Evolutionary conservation across 2,113 vertebrate genomes (phyloP), one percentile per base, ranked within the genome.

Genomic region (Uria lomvia): DNA sequence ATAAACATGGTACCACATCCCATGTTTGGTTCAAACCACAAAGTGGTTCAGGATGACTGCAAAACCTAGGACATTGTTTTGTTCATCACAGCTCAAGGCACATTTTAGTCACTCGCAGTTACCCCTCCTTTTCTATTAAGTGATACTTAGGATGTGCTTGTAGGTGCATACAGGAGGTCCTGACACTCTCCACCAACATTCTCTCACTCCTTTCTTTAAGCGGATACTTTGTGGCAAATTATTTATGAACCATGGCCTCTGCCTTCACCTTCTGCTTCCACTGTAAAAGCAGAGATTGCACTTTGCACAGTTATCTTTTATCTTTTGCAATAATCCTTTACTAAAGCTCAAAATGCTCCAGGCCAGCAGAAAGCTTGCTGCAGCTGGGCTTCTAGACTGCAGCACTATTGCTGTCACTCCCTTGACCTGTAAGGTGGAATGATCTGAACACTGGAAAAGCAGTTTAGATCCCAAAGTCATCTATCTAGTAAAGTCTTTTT

Each of bases 401-500:
- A 11, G 13, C 5, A 0, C n/a, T 52, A 42, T 0, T 2, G 12
- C 49, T 34, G 16, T 22, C 15, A 5, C 22, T 34, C n/a, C n/a
- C 38, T 55, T 52, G 15, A 50, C 47, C 43, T 29, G 5, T 24
- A 8, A 59, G 7, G 1, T 58, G 29, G 15, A 56, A 74, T 21
- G 24, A 71, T 32, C 24, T 4, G 17, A 91, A n/a, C 63, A 10
- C 75, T 59, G 40, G 68, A 71, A 92, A 91, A 94, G 45, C 52
- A 55, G 56, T 45, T 84, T 70, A 63, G 65, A 67, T 15, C 15
- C 60, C 72, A 13, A 74, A 55, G 43, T 6, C 65, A 86, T 5
- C 42, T 27, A 30, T 4, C 42, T 27, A n/a, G 14, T 9, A 23
- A 81, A 63, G 19, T 32, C 13, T 86, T 72, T 55, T 21, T 3